Percentiles rank a stretch among this genome's conserved stretches.
Evolutionary conservation across 2,888 invertebrate genomes (phyloP).

Genomic region (Lysandra coridon): DNA sequence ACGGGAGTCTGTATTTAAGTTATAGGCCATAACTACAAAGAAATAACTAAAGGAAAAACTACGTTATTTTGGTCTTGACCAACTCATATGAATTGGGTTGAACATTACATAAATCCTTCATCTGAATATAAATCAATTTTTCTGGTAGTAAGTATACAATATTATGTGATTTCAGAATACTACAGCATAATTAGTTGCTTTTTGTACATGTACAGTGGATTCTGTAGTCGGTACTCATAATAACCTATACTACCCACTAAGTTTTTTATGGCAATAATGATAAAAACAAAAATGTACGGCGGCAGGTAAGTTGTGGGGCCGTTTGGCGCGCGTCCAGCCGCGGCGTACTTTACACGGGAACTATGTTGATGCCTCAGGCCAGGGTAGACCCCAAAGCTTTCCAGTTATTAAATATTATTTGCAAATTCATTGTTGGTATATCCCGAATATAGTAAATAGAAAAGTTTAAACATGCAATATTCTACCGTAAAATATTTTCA

Average conservation of each 20-base stretch:
- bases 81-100: no score
- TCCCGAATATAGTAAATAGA: background rate
- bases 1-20: no score
- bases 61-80: no score
- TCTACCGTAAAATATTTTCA: no score
- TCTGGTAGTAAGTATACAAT: no score
- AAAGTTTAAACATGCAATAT: no score
- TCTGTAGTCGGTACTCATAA: background rate
- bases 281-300: constrained; percentile 32
- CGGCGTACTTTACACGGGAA: constrained; percentile 37
- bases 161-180: no score
- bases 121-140: no score
- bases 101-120: no score
- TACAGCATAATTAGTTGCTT: background rate
- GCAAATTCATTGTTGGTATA: background rate
- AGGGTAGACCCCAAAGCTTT: constrained; percentile 22
- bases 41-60: no score
- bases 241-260: background rate
- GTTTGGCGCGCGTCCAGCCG: constrained; percentile 37
- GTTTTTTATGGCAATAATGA: background rate
- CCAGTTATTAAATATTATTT: constrained; percentile 20
- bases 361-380: constrained; percentile 37
- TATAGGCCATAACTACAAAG: no score
- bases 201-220: no score
- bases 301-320: constrained; percentile 24